A percentile compares a stretch with the other conserved stretches of the same genome.
These are phyloP conservation scores for Hypselothyrea guttata DNA, from an alignment of 2,888 invertebrate genomes.

Conservation along the genomic window DNA sequence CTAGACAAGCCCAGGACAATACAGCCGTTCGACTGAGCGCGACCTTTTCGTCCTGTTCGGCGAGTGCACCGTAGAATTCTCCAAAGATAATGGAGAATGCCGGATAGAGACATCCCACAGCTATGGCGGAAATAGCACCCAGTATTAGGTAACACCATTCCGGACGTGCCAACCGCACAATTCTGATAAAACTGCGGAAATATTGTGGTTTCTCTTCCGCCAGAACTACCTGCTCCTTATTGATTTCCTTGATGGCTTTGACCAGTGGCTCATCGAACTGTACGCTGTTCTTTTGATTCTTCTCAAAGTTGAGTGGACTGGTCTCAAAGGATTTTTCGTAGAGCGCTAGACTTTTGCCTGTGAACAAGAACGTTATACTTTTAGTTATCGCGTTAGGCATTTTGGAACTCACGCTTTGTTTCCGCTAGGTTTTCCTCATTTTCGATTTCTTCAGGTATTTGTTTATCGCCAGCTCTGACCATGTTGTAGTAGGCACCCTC, in stretches of 20 bases:
- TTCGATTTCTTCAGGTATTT: slow-evolving; percentile 63
- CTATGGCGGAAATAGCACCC: slow-evolving; percentile 86
- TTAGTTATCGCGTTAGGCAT: neutral
- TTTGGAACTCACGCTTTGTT: slow-evolving; percentile 61
- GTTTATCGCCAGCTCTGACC: slow-evolving; percentile 83
- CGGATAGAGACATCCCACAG: slow-evolving; percentile 89
- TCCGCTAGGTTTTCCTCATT: slow-evolving; percentile 66
- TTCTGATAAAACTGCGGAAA: slow-evolving; percentile 82
- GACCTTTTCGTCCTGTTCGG: slow-evolving; percentile 84
- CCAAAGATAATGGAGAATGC: slow-evolving; percentile 90
- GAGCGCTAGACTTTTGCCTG: slow-evolving; percentile 76
- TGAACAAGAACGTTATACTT: neutral
- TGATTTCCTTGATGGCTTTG: slow-evolving; percentile 49
- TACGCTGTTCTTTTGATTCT: slow-evolving; percentile 78
- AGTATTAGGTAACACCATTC: slow-evolving; percentile 87
- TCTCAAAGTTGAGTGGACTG: slow-evolving; percentile 78
- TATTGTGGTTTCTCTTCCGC: slow-evolving; percentile 78
- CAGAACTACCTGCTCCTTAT: slow-evolving; percentile 15
- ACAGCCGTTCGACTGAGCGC: slow-evolving; percentile 85
- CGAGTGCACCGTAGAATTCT: slow-evolving; percentile 89
- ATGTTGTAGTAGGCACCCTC: slow-evolving; percentile 87
- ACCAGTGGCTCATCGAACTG: slow-evolving; percentile 72
- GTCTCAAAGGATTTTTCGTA: slow-evolving; percentile 81
- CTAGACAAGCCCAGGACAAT: slow-evolving; percentile 86
- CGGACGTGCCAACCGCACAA: slow-evolving; percentile 86